phyloP scores from a whole-genome alignment of 1,140 invertebrate genomes.

The Aleiodes sp. region DNA sequence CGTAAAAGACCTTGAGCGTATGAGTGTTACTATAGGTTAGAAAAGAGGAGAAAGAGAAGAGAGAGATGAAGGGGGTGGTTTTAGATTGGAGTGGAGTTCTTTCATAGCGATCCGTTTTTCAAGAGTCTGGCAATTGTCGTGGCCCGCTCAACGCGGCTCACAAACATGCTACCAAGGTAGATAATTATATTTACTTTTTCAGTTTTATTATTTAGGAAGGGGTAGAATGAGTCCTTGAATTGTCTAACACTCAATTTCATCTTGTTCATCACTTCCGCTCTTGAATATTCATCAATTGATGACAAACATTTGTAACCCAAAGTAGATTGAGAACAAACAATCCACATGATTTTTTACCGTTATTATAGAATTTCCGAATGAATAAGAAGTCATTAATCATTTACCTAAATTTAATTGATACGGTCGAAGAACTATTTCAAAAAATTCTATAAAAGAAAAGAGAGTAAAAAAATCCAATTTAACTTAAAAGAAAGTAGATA shows the following conservation, averaged over 20 bases:
- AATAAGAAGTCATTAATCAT: too few relatives aligned
- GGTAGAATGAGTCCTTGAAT: constrained; percentile 13
- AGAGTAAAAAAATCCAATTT: constrained; percentile 55
- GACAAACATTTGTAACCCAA: too few relatives aligned
- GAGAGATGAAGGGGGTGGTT: background rate
- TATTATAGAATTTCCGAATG: too few relatives aligned
- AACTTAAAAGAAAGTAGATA: constrained; percentile 49
- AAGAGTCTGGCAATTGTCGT: constrained; percentile 51
- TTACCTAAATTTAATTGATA: too few relatives aligned
- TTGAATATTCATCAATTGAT: constrained; percentile 20
- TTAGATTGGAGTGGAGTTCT: constrained; percentile 28
- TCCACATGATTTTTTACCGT: background rate
- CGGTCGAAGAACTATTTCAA: too few relatives aligned
- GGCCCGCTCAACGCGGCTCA: constrained; percentile 36
- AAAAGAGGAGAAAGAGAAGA: constrained; percentile 3
- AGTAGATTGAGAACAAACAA: too few relatives aligned
- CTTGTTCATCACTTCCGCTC: background rate
- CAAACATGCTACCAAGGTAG: constrained; percentile 49
- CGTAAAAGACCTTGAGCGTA: constrained; percentile 11
- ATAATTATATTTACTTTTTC: constrained; percentile 59
- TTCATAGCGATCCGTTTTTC: constrained; percentile 47
- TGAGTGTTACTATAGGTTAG: background rate
- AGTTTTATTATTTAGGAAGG: constrained; percentile 56
- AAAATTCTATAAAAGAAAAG: too few relatives aligned
- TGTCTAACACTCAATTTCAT: constrained; percentile 20